Evolutionary conservation across 2,113 vertebrate species (phyloP).

Genomic region (Narcine bancroftii): DNA sequence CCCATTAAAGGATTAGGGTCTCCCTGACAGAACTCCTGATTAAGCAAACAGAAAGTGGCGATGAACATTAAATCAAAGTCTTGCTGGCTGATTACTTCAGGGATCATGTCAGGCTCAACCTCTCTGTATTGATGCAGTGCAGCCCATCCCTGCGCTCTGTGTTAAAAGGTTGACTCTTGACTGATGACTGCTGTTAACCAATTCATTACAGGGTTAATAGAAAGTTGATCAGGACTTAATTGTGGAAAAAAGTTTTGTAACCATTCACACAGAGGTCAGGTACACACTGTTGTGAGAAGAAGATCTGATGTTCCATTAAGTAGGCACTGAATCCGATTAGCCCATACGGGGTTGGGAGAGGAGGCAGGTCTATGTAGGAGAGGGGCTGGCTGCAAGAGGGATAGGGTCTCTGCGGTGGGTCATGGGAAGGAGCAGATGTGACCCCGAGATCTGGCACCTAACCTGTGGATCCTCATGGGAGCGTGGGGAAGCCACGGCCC

Average conservation of each 20-base stretch:
- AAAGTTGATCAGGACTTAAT: not conserved
- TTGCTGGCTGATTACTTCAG: slow-evolving; percentile 52
- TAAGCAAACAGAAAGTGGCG: slow-evolving; percentile 39
- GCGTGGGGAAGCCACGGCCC: too few relatives aligned
- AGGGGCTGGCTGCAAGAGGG: too few relatives aligned
- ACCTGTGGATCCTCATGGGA: too few relatives aligned
- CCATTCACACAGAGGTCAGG: not conserved
- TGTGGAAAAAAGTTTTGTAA: not conserved
- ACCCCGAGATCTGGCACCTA: too few relatives aligned
- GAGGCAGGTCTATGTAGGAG: too few relatives aligned
- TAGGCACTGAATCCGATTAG: too few relatives aligned
- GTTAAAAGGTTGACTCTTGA: not conserved
- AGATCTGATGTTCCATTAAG: too few relatives aligned
- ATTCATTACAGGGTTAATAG: not conserved
- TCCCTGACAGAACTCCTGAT: slow-evolving; percentile 49
- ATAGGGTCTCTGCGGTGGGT: too few relatives aligned
- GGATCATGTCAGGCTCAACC: slow-evolving; percentile 51
- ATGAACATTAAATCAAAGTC: slow-evolving; percentile 58
- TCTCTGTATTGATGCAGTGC: slow-evolving; percentile 47
- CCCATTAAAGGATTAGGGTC: slow-evolving; percentile 68
- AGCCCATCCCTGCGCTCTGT: too few relatives aligned
- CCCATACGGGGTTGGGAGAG: too few relatives aligned
- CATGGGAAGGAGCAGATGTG: too few relatives aligned
- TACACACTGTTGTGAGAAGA: too few relatives aligned
- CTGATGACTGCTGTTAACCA: slow-evolving; percentile 13